Evolutionary conservation across 2,113 vertebrate species (phyloP), one percentile per base, ranked within the genome.

Genomic region (Cavia aperea): DNA sequence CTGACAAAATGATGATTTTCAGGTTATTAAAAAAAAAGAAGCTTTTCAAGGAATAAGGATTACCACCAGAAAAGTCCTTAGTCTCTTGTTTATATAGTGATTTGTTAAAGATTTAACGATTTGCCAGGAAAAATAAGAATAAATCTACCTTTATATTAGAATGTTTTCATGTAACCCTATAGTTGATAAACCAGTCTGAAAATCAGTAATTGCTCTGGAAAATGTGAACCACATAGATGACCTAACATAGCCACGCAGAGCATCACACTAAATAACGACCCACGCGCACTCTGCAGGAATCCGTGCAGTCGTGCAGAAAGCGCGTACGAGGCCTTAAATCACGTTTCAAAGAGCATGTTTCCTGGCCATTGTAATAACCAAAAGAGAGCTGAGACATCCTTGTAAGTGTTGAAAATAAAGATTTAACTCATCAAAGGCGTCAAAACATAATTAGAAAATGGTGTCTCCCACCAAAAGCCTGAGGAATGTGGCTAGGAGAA

Each of bases 111-210:
- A 85, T 11, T 29, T 72, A 78, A 82, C 51, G 33, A 84, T 89
- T 36, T 46, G 65, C 51, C 58, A 81, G 88, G 43, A 93, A 19
- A 93, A 81, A 58, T 33, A 81, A 75, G 21, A 51, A 56, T 36
- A 81, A 21, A 66, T 46, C 43, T 16, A 62, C 15, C 29, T 86
- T 93, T 36, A n/a, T 89, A 33, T 19, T 81, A 51, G 58, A 63
- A 77, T 70, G 39, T 68, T 94, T 56, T 92, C 43, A 62, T 77
- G 10, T 54, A 89, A 46, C 68, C 93, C 81, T 49, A 58, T 92
- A 68, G 70, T 58, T 84, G 29, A 51, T 65, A 49, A 19, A 33
- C 70, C 36, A 81, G 51, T 46, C 39, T 89, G 68, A 86, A 77
- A 81, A 43, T 51, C n/a, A 91, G 56, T 68, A 43, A 39, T 58